phyloP scores from a whole-genome alignment of 2,888 invertebrate species.

The Drosophila yooni region DNA sequence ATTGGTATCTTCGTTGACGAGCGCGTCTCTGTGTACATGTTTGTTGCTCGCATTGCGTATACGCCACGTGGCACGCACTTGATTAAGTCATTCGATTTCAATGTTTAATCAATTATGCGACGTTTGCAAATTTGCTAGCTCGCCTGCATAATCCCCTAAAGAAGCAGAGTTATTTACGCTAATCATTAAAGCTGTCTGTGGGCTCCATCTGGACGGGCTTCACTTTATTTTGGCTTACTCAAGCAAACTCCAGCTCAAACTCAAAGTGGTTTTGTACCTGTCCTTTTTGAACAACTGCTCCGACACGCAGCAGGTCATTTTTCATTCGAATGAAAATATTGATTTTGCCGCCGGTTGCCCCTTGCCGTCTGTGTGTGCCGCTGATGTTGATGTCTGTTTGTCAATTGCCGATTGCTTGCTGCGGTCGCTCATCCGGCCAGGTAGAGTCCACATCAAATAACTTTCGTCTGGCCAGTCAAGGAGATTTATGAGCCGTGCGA shows the following conservation, averaged over 20 bases:
- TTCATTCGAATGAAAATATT: slow-evolving; percentile 82
- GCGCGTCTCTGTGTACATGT: slow-evolving; percentile 1
- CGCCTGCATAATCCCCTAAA: background rate
- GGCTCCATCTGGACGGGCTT: slow-evolving; percentile 18
- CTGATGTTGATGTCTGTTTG: slow-evolving; percentile 80
- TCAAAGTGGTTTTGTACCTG: slow-evolving; percentile 45
- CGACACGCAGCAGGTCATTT: slow-evolving; percentile 69
- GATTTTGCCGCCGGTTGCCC: slow-evolving; percentile 60
- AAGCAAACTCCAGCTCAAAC: slow-evolving; percentile 2
- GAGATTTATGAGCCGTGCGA: slow-evolving; percentile 78
- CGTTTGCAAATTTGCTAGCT: slow-evolving; percentile 64
- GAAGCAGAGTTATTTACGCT: slow-evolving; percentile 46
- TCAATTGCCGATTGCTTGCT: slow-evolving; percentile 77
- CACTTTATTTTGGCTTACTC: slow-evolving; percentile 39
- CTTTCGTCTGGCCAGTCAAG: slow-evolving; percentile 36
- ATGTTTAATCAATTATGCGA: slow-evolving; percentile 77
- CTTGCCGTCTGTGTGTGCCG: slow-evolving; percentile 19
- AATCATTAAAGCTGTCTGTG: slow-evolving; percentile 48
- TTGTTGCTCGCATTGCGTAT: slow-evolving; percentile 59
- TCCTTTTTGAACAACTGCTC: slow-evolving; percentile 56
- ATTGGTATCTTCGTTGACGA: slow-evolving; percentile 20
- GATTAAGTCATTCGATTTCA: slow-evolving; percentile 72
- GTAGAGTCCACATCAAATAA: slow-evolving; percentile 32
- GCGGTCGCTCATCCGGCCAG: slow-evolving; percentile 48
- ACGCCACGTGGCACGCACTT: slow-evolving; percentile 72